Percentiles rank a stretch among this genome's conserved stretches.
Evolutionary conservation across 2,888 invertebrate genomes (phyloP).

Genomic region (Uloborus plumipes): DNA sequence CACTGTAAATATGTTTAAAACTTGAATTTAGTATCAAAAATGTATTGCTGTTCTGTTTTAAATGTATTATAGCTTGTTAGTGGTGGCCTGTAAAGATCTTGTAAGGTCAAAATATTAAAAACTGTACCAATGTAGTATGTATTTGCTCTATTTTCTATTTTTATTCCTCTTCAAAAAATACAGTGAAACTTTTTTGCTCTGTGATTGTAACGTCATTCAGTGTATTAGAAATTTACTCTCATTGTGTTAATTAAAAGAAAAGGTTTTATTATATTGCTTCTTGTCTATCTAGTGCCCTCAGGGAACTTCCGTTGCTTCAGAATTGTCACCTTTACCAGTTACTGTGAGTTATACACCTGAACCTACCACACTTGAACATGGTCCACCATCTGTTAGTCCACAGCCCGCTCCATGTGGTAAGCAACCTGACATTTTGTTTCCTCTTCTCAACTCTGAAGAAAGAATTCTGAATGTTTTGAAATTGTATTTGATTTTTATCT

Average conservation of each 20-base stretch:
- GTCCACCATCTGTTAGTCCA: slow-evolving; percentile 54
- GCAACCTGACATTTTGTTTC: neutral
- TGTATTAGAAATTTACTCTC: neutral
- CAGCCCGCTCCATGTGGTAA: slow-evolving; percentile 48
- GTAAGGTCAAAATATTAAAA: too few relatives aligned
- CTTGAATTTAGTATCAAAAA: too few relatives aligned
- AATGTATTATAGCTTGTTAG: too few relatives aligned
- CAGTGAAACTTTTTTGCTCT: too few relatives aligned
- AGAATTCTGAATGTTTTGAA: too few relatives aligned
- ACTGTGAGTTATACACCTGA: slow-evolving; percentile 59
- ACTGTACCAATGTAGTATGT: too few relatives aligned
- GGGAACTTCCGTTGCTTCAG: slow-evolving; percentile 47
- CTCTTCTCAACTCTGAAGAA: neutral
- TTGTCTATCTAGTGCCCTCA: slow-evolving; percentile 34
- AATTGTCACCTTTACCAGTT: slow-evolving; percentile 54
- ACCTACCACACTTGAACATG: slow-evolving; percentile 48
- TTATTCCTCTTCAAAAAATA: too few relatives aligned
- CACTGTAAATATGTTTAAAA: too few relatives aligned
- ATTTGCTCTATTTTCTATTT: too few relatives aligned
- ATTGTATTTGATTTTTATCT: too few relatives aligned
- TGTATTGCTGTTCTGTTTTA: too few relatives aligned
- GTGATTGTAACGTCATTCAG: neutral
- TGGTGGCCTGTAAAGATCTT: too few relatives aligned
- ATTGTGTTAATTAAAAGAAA: neutral
- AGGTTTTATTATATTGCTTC: neutral